Conservation (phyloP, 2,797 vertebrate species). For the Phylloscopus collybita region DNA sequence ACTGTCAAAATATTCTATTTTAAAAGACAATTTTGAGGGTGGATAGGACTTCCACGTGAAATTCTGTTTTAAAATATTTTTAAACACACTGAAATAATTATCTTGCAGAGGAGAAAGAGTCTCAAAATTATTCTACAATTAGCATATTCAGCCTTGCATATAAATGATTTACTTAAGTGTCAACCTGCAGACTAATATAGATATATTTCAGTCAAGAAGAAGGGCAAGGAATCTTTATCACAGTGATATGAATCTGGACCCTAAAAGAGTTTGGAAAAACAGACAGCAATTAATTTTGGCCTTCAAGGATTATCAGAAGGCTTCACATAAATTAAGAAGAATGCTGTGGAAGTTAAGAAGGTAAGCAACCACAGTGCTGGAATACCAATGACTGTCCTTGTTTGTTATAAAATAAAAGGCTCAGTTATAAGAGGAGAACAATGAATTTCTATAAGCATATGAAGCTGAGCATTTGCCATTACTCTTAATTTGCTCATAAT, state of each 20-base stretch:
- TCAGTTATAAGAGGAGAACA: constrained; percentile 14
- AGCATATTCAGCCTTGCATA: constrained; percentile 62
- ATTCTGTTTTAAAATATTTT: constrained; percentile 43
- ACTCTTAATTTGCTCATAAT: constrained; percentile 60
- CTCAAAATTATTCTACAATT: constrained; percentile 59
- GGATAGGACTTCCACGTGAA: background rate
- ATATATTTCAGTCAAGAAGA: constrained; percentile 69
- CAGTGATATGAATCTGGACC: constrained; percentile 44
- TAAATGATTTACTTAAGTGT: constrained; percentile 69
- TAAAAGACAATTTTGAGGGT: background rate
- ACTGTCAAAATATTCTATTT: background rate
- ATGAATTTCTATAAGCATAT: constrained; percentile 3
- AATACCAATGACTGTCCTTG: constrained; percentile 63
- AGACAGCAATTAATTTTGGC: constrained; percentile 69
- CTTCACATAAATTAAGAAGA: constrained; percentile 69
- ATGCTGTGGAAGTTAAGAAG: constrained; percentile 61
- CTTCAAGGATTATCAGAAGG: constrained; percentile 69
- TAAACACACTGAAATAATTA: constrained; percentile 37
- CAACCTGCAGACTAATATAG: constrained; percentile 60
- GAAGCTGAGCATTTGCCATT: constrained; percentile 39
- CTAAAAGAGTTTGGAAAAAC: constrained; percentile 57
- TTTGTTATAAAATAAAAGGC: constrained; percentile 53
- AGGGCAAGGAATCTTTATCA: constrained; percentile 62
- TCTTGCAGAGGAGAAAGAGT: constrained; percentile 15
- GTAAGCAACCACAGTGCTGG: constrained; percentile 38